These are phyloP conservation scores for Probosciger aterrimus DNA, from an alignment of 2,113 vertebrate genomes.

Conservation along the genomic window DNA sequence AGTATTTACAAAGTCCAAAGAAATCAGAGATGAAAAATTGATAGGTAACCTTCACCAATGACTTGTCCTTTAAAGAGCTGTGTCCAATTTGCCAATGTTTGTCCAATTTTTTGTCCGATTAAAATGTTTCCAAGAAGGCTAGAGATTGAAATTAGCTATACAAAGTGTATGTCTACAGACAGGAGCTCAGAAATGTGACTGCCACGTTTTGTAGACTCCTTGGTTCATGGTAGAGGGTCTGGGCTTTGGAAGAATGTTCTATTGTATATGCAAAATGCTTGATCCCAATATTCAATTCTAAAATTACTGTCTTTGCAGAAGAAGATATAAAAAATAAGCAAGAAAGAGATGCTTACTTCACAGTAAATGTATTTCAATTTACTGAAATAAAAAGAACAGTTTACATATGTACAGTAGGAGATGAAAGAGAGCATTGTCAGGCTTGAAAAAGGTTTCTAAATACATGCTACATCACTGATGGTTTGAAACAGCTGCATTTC, in stretches of 20 bases:
- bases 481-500: neutral
- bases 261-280: neutral
- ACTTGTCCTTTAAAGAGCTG: neutral
- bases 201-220: neutral
- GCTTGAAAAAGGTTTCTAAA: neutral
- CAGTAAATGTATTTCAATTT: neutral
- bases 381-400: neutral
- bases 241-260: neutral
- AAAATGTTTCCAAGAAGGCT: neutral
- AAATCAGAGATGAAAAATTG: neutral
- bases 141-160: neutral
- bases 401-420: neutral
- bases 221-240: neutral
- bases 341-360: neutral
- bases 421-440: neutral
- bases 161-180: neutral
- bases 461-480: accelerated
- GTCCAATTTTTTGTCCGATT: too few species aligned
- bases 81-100: neutral
- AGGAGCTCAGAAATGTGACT: neutral
- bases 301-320: neutral
- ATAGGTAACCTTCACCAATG: neutral
- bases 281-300: neutral
- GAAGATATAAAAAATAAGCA: neutral
- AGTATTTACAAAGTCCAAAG: neutral